phyloP scores from a whole-genome alignment of 1,140 invertebrate genomes.

The Megalonaias nervosa region DNA sequence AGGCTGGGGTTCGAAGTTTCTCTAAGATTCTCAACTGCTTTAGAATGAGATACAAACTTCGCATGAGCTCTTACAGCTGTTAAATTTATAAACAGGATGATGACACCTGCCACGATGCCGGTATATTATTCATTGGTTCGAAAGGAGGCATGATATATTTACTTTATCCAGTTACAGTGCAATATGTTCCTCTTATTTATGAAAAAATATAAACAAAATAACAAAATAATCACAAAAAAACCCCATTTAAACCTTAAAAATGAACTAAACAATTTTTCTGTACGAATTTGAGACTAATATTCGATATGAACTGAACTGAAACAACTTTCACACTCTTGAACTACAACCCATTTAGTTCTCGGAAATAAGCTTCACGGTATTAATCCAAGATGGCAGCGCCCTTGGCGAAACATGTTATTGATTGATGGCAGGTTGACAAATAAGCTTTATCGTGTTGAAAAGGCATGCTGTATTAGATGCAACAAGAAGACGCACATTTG shows the following conservation, averaged over 20 bases:
- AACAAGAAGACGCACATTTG: too few relatives aligned
- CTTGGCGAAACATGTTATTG: slow-evolving; percentile 20
- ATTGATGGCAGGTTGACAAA: too few relatives aligned
- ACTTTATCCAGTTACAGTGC: too few relatives aligned
- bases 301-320: neutral
- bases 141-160: slow-evolving; percentile 5
- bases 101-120: slow-evolving; percentile 3
- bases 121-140: slow-evolving; percentile 5
- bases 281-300: too few relatives aligned
- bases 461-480: too few relatives aligned
- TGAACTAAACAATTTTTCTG: too few relatives aligned
- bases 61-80: slow-evolving; percentile 39
- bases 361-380: neutral
- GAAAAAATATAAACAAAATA: too few relatives aligned
- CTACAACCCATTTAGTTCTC: neutral
- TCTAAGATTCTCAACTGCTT: slow-evolving; percentile 17
- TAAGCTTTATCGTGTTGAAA: too few relatives aligned
- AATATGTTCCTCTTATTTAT: too few relatives aligned
- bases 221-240: too few relatives aligned
- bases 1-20: neutral
- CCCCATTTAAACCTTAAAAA: too few relatives aligned
- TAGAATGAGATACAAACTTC: slow-evolving; percentile 7
- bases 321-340: neutral
- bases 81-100: neutral
- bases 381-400: slow-evolving; percentile 58